phyloP scores from a whole-genome alignment of 2,888 invertebrate species.

The Acanthococcus lagerstroemiae region DNA sequence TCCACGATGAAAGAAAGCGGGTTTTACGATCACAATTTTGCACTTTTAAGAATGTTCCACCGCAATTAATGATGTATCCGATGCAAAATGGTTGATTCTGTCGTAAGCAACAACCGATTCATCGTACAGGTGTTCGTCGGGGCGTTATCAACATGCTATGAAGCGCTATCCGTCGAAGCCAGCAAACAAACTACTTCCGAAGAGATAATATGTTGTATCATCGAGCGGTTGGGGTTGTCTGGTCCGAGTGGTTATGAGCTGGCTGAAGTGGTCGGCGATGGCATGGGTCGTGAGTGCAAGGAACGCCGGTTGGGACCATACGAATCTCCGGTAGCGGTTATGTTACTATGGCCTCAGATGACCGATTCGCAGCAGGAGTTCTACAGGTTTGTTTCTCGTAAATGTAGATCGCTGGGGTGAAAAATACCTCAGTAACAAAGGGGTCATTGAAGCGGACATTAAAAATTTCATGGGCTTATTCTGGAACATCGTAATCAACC shows the following conservation, averaged over 20 bases:
- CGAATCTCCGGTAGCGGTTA: constrained; percentile 71
- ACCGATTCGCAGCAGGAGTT: constrained; percentile 44
- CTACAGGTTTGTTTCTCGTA: constrained; percentile 41
- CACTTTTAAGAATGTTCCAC: no score
- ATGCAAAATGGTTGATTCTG: constrained; percentile 26
- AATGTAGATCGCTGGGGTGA: background rate
- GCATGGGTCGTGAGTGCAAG: constrained; percentile 81
- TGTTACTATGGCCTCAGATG: constrained; percentile 71
- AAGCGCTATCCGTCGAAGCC: constrained; percentile 80
- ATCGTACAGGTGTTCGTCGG: constrained; percentile 71
- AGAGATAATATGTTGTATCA: constrained; percentile 81
- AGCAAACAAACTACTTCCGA: constrained; percentile 85
- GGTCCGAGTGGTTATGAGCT: constrained; percentile 59
- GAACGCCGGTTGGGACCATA: constrained; percentile 73
- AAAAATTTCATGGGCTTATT: no score
- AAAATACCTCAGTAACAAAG: no score
- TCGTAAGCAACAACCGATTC: constrained; percentile 31
- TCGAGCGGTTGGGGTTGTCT: constrained; percentile 56
- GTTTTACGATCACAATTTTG: no score
- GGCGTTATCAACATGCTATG: constrained; percentile 75
- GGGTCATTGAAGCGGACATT: no score
- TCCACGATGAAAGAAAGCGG: no score
- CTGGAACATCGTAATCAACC: no score
- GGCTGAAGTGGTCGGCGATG: constrained; percentile 78
- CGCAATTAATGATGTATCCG: constrained; percentile 21